Evolutionary conservation across 2,888 invertebrate species (phyloP), one percentile per base, ranked within the genome.

Genomic region (Sthenelais limicola): DNA sequence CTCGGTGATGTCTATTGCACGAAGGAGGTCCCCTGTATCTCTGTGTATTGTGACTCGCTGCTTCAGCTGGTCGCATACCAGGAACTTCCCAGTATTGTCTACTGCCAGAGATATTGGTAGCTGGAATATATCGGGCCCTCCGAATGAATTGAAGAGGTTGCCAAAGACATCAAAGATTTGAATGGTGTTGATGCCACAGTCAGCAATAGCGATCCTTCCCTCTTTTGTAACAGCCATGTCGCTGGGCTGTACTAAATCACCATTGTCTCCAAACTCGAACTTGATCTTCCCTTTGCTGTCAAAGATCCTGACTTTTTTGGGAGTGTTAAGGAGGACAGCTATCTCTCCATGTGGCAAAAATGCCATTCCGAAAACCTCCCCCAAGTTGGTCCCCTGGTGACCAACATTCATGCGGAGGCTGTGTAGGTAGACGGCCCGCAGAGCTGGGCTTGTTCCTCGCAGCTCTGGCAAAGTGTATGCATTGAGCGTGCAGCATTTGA

Each of bases 21-120:
- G 47, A 0, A 77, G 51, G 0, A 76, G 67, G 4, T 74, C 76
- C 0, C 77, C 77, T n/a, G 28, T 62, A 12, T 58, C 51, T 0
- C 72, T 56, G 51, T 76, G 77, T 0, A 77, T 48, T 0, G 76
- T 74, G n/a, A 77, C 51, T 3, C 70, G 67, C 32, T 73, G 74
- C 49, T 76, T 77, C 21, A 38, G 73, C 51, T 77, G 77, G 43
- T 77, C 76, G 38, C 76, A 76, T 24, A 77, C 77, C 33, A 77
- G 67, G 67, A 74, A 73, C 32, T 54, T 24, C 2, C 76, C 76
- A 4, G 72, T 33, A 21, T 43, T 12, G 56, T 77, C 77, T 12
- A 51, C 72, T 32, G 73, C 49, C 18, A 77, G n/a, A 48, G 74
- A 49, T 7, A 77, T 72, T 0, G 77, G 77, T 4, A 77, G 35